phyloP scores from a whole-genome alignment of 2,888 invertebrate species.

The Ectropis crepuscularia region DNA sequence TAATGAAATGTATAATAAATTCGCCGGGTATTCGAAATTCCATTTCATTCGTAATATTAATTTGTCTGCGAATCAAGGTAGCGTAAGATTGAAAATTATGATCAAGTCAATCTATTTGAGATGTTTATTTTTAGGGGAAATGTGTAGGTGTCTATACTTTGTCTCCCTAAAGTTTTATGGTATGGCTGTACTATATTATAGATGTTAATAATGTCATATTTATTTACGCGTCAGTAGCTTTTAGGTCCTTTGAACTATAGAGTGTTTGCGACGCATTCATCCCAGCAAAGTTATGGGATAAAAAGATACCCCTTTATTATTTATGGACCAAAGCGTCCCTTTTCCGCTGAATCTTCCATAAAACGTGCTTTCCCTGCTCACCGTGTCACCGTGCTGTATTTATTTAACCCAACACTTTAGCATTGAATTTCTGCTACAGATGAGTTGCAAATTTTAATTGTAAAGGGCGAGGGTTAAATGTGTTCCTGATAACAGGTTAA shows the following conservation, averaged over 20 bases:
- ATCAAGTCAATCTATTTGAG: neutral
- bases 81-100: conserved; percentile 11
- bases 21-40: conserved; percentile 30
- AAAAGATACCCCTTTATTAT: conserved; percentile 71
- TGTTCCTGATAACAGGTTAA: conserved; percentile 54
- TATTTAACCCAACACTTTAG: conserved; percentile 37
- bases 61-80: conserved; percentile 13
- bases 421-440: conserved; percentile 20
- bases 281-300: conserved; percentile 58
- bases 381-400: conserved; percentile 11
- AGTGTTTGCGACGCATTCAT: conserved; percentile 52
- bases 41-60: conserved; percentile 22
- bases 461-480: conserved; percentile 36
- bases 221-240: conserved; percentile 32
- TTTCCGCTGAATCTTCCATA: conserved; percentile 57
- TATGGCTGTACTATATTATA: neutral
- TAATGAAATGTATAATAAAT: conserved; percentile 34
- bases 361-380: conserved; percentile 44
- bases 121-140: neutral
- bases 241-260: conserved; percentile 42
- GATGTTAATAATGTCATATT: conserved; percentile 21
- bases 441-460: conserved; percentile 35
- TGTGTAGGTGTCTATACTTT: neutral
- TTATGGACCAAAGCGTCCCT: conserved; percentile 66
- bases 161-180: neutral